These are phyloP conservation scores for Cyaniris semiargus DNA, from an alignment of 2,888 invertebrate genomes.

Conservation along the genomic window DNA sequence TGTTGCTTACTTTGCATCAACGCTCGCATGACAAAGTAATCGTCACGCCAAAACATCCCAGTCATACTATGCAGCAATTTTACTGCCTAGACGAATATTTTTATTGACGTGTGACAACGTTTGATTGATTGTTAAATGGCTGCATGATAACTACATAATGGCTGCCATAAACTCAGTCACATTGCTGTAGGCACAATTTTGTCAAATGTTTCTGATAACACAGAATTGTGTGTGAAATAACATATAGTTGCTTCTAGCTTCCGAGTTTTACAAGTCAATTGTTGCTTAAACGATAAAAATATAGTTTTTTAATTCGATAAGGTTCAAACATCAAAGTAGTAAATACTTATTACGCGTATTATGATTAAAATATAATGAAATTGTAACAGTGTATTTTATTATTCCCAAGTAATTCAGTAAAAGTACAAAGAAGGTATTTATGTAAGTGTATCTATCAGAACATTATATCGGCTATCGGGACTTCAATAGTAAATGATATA, in stretches of 20 bases:
- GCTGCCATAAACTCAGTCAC: not conserved
- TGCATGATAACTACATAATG: not conserved
- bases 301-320: too few relatives aligned
- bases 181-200: not conserved
- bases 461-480: too few relatives aligned
- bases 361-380: too few relatives aligned
- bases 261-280: not conserved
- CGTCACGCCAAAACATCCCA: slow-evolving; percentile 38
- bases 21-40: slow-evolving; percentile 28
- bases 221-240: not conserved
- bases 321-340: too few relatives aligned
- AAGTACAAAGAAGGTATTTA: too few relatives aligned
- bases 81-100: slow-evolving; percentile 46
- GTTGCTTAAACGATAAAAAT: too few relatives aligned
- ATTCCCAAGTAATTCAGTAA: too few relatives aligned
- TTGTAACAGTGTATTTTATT: too few relatives aligned
- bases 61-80: slow-evolving; percentile 49
- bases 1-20: too few relatives aligned
- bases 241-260: not conserved
- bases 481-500: too few relatives aligned
- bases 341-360: too few relatives aligned
- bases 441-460: too few relatives aligned
- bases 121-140: not conserved
- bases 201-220: not conserved
- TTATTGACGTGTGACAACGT: slow-evolving; percentile 27